Percentiles rank a stretch among this genome's conserved stretches.
phyloP scores from a whole-genome alignment of 2,113 vertebrate genomes.

The Mastomys coucha region DNA sequence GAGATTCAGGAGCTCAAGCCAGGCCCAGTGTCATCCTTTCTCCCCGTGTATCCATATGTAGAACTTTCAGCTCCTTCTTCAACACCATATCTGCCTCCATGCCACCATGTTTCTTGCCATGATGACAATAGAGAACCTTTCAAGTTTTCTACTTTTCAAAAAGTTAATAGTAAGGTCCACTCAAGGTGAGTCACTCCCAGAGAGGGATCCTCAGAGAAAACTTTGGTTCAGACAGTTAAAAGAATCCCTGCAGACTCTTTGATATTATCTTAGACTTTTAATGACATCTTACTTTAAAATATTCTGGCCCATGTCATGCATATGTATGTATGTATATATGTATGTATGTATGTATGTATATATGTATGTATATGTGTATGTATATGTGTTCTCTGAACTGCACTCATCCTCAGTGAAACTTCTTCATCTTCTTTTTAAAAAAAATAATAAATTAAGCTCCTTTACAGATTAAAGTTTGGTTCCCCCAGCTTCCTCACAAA shows the following conservation, averaged over 20 bases:
- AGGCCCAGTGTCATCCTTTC: neutral
- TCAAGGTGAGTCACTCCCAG: neutral
- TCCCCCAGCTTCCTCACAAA: slow-evolving; percentile 42
- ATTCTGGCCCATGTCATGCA: slow-evolving; percentile 3
- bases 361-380: no score
- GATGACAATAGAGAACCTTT: neutral
- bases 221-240: neutral
- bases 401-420: neutral
- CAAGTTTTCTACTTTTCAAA: neutral
- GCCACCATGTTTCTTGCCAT: neutral
- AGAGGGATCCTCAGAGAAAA: neutral
- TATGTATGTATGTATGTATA: no score
- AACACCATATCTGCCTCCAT: neutral
- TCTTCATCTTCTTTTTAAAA: neutral
- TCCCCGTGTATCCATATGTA: neutral
- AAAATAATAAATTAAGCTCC: slow-evolving; percentile 67
- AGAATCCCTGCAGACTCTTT: neutral
- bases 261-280: neutral
- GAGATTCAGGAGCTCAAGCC: neutral
- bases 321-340: neutral
- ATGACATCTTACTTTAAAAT: slow-evolving; percentile 24
- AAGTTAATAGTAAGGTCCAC: neutral
- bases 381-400: neutral
- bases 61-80: neutral
- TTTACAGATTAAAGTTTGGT: slow-evolving; percentile 71